Conservation (phyloP, 30 jellyfish, hydroid and myxozoan genomes). For the Chrysaora quinquecirrha region DNA sequence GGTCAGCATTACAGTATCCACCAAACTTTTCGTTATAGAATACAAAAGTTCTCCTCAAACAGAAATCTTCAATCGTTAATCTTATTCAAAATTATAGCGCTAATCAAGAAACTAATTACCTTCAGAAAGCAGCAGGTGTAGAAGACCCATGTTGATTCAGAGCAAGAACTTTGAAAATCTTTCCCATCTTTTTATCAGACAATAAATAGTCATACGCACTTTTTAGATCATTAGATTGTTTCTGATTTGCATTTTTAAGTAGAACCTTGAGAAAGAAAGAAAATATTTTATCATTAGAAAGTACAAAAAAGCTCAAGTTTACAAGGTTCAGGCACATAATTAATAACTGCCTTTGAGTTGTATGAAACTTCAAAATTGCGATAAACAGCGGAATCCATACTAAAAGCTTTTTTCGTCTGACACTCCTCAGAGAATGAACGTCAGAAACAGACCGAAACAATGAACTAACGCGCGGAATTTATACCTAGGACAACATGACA, state of each 20-base stretch:
- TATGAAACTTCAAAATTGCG: no score
- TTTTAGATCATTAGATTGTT: slow-evolving; percentile 49
- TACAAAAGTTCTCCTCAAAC: no score
- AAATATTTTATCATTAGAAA: neutral
- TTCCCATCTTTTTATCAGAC: slow-evolving; percentile 77
- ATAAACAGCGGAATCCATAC: no score
- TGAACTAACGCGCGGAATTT: no score
- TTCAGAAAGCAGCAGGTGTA: slow-evolving; percentile 56
- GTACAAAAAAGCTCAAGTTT: no score
- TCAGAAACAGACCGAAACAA: no score
- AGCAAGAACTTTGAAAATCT: slow-evolving; percentile 81
- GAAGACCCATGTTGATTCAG: slow-evolving; percentile 21
- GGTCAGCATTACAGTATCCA: neutral
- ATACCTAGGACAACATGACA: no score
- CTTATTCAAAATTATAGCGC: no score
- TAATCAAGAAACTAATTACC: neutral
- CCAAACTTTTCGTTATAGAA: neutral
- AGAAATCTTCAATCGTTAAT: no score
- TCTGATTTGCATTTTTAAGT: slow-evolving; percentile 59
- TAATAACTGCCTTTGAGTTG: neutral
- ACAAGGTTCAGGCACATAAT: neutral
- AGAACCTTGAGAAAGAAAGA: slow-evolving; percentile 52
- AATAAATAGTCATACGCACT: slow-evolving; percentile 70
- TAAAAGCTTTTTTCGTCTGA: no score
- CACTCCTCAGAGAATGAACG: no score